These are phyloP conservation scores for Mustelus asterias DNA, from an alignment of 2,113 vertebrate species.

Conservation along the genomic window DNA sequence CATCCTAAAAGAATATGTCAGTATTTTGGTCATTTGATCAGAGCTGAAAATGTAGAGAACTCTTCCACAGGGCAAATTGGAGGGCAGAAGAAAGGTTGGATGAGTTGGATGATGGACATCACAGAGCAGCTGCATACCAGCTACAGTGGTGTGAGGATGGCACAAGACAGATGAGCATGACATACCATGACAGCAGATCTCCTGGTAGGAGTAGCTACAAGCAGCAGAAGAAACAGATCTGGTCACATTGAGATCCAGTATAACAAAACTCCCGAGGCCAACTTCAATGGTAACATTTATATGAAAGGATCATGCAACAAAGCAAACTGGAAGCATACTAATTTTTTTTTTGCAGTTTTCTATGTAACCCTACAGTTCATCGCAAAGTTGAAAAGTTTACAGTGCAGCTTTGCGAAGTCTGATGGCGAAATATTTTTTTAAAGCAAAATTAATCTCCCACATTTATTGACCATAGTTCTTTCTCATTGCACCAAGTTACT, in stretches of 20 bases:
- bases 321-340: neutral
- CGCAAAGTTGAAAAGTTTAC: neutral
- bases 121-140: too few relatives aligned
- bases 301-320: neutral
- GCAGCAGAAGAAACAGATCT: neutral
- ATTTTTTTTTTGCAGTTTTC: neutral
- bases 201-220: too few relatives aligned
- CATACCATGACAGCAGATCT: too few relatives aligned
- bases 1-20: too few relatives aligned
- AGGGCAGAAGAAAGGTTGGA: too few relatives aligned
- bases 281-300: neutral
- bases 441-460: too few relatives aligned
- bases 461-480: neutral
- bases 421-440: neutral
- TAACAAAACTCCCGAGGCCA: neutral
- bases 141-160: too few relatives aligned
- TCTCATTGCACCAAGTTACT: neutral
- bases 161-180: too few relatives aligned
- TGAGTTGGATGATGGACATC: too few relatives aligned
- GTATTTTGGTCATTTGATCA: too few relatives aligned
- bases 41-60: too few relatives aligned
- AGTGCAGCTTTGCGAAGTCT: neutral
- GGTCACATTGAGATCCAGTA: neutral
- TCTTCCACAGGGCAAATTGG: too few relatives aligned
- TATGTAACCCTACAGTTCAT: neutral